Base-by-base conservation (phyloP, 2,888 invertebrate species). In the Cephalotes varians region DNA sequence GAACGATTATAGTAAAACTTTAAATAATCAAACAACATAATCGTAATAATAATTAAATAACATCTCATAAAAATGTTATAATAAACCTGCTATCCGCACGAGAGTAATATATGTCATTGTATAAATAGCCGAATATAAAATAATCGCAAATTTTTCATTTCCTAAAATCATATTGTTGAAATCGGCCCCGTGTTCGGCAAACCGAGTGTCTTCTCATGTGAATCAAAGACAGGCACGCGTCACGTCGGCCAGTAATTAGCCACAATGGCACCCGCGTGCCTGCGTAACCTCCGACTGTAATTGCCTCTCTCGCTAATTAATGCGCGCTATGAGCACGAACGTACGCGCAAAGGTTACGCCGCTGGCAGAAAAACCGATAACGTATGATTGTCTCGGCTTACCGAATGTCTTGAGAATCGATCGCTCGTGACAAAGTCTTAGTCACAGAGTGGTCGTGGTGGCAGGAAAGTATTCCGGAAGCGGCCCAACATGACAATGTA, bases 261-360 rank as follows among this genome's bases (percentile, higher is more conserved):
- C 34, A 18, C 44, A 40, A 62, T 73, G 74, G 74, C 74, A 54
- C n/a, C 40, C 54, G 54, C 74, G 64, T 73, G 73, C 44, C 34
- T 56, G 56, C 54, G 62, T 64, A 81, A 51, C 54, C 81, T 64
- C 44, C 64, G 31, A 15, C 77, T 77, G 47, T 65, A 82, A 82
- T 79, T 82, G 49, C 77, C 67, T 34, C 47, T 67, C 58, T 67
- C 58, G 60, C 79, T 82, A 82, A 82, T 82, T 82, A 82, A 82
- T 67, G 28, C 65, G 58, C 56, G 15, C 21, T 56, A 54, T 34
- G 34, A 56, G 37, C 44, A 73, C 74, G 49, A 3, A 40, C n/a
- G n/a, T 76, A 37, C 51, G 67, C 51, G 31, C 34, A 69, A 79
- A 71, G 44, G 71, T 69, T 77, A 56, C 40, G 31, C 71, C 54